These are phyloP conservation scores for Penaeus indicus DNA, from an alignment of 1,140 invertebrate genomes.

Conservation along the genomic window DNA sequence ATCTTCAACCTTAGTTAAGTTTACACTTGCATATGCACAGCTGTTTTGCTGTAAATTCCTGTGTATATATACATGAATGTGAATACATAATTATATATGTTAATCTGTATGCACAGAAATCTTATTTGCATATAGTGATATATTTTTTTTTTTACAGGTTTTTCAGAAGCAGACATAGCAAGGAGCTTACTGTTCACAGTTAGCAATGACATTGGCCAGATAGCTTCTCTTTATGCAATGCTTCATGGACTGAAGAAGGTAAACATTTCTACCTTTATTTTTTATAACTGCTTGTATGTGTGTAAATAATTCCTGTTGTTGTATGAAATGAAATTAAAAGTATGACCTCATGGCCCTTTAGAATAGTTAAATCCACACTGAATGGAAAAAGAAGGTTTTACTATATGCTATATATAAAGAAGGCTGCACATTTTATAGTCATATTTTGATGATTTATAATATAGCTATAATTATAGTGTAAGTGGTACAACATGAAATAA, in stretches of 20 bases:
- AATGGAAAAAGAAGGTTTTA: not conserved
- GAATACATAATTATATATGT: not conserved
- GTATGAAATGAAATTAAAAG: no score
- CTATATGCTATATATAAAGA: not conserved
- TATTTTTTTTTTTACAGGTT: slow-evolving; percentile 40
- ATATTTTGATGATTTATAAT: no score
- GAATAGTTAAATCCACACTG: not conserved
- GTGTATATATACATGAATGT: not conserved
- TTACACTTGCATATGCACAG: no score
- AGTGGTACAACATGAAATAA: no score
- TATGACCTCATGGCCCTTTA: no score
- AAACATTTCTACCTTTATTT: slow-evolving; percentile 64
- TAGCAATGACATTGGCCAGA: slow-evolving; percentile 85
- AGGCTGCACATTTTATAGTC: no score
- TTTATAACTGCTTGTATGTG: not conserved
- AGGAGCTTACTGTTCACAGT: slow-evolving; percentile 81
- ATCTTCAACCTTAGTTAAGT: no score
- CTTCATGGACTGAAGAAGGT: slow-evolving; percentile 76
- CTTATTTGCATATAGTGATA: not conserved
- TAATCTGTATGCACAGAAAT: not conserved
- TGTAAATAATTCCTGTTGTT: no score
- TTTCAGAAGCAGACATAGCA: slow-evolving; percentile 78
- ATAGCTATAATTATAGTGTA: no score
- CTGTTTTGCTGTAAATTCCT: not conserved
- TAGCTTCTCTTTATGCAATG: slow-evolving; percentile 80